Evolutionary conservation across 2,113 vertebrate species (phyloP).

Genomic region (Anarhynchus alexandrinus): DNA sequence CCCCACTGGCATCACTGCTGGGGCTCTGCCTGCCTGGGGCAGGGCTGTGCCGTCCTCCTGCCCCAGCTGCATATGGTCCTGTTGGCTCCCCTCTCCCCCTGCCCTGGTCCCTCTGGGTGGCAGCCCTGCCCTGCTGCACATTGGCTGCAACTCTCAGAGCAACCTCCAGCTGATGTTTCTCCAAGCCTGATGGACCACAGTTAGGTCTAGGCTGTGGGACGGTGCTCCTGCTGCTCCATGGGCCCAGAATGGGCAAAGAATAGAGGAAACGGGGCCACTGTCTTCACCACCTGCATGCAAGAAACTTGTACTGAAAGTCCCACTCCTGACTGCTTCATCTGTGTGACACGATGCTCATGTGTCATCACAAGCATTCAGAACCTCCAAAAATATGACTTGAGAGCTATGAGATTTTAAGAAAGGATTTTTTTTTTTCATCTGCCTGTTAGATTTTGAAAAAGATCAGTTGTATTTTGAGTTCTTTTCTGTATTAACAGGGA

Average conservation of each 20-base stretch:
- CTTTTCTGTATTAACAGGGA: neutral
- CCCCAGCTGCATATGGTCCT: fast-evolving
- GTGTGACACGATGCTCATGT: fast-evolving
- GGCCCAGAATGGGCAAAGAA: neutral
- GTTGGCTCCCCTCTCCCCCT: fast-evolving
- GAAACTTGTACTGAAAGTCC: neutral
- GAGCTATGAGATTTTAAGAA: neutral
- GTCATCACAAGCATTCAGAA: neutral
- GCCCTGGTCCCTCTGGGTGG: fast-evolving
- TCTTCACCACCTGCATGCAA: neutral
- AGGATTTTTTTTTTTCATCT: neutral
- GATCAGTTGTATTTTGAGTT: neutral
- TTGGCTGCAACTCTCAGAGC: neutral
- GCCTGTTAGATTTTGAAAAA: neutral
- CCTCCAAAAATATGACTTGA: neutral
- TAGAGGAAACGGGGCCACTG: neutral
- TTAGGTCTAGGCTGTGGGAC: fast-evolving
- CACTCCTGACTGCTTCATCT: neutral
- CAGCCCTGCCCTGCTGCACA: neutral
- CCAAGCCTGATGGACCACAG: neutral
- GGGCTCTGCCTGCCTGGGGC: neutral
- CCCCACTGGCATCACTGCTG: fast-evolving
- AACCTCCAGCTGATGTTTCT: neutral
- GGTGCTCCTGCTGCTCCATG: neutral
- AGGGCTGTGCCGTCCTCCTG: neutral